Conservation (phyloP, 2,797 vertebrate species). For the Lepus oiostolus region DNA sequence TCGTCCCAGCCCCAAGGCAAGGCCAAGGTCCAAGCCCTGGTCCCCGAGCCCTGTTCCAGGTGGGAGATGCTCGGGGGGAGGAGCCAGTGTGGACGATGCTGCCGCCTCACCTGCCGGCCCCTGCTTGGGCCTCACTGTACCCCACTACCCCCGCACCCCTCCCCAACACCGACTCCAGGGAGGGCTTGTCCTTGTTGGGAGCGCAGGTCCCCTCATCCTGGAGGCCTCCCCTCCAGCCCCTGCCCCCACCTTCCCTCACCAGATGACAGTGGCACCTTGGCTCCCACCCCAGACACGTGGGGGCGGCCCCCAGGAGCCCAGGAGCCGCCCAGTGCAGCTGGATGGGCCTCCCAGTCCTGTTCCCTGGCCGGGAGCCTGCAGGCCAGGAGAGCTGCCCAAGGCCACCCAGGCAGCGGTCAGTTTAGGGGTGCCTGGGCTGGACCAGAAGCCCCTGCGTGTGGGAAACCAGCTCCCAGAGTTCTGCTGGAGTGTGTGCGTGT, state of each 20-base stretch:
- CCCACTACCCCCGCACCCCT: background rate
- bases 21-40: background rate
- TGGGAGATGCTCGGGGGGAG: background rate
- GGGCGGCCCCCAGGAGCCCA: background rate
- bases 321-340: background rate
- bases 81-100: accelerated
- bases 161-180: too few relatives aligned
- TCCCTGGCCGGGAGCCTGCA: background rate
- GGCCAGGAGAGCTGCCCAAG: background rate
- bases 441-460: background rate
- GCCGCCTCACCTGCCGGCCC: accelerated
- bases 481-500: background rate
- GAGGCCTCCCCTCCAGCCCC: background rate
- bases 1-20: background rate
- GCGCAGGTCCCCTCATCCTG: background rate
- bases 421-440: background rate
- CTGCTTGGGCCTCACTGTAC: background rate
- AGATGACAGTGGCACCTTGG: background rate
- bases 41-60: too few relatives aligned
- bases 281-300: background rate
- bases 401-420: background rate
- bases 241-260: background rate
- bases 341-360: background rate
- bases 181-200: too few relatives aligned
- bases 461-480: background rate